Base-by-base conservation (phyloP, 2,888 invertebrate species). In the Mythimna loreyi region DNA sequence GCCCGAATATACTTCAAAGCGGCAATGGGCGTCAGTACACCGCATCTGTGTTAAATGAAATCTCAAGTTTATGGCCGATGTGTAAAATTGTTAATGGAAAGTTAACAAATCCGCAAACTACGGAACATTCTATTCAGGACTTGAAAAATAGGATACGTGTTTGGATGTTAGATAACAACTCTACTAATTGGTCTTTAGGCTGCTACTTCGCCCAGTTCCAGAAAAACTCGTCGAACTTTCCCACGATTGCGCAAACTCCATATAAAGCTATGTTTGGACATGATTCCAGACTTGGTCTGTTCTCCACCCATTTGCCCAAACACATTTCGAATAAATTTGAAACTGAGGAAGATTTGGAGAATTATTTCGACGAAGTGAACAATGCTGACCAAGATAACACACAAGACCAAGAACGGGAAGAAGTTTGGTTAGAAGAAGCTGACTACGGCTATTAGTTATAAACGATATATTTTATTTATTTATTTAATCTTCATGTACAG, bases 141-240 rank as follows among this genome's bases (percentile, higher is more conserved):
- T 77, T 87, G 1, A 62, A 85, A 74, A 82, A 82, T 49, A 86
- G 86, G 85, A 40, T 87, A 23, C 80, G 75, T 0, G 57, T 75
- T 19, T 89, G 87, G 87, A 81, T 89, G 81, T 21, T 23, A 3
- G 85, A 87, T 40, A 86, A 87, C 75, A 81, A 85, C 7, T 84
- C 83, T 11, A 80, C 72, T 33, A 80, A 87, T 19, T 88, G 86
- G 86, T 78, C 86, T 1, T 47, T 85, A 3, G 85, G 87, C 0
- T 85, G 84, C 25, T 82, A 73, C 58, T 86, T 85, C 47, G 85
- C 72, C 13, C 88, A 87, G 52, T 85, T 73, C 19, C 72, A 75
- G 23, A 85, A 84, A 78, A 87, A 87, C 56, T 63, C 80, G 1
- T 85, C 81, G 1, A 80, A 67, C 33, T 80, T 86, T 77, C 9